phyloP scores from a whole-genome alignment of 2,797 vertebrate genomes.

The Apodemus agrarius region DNA sequence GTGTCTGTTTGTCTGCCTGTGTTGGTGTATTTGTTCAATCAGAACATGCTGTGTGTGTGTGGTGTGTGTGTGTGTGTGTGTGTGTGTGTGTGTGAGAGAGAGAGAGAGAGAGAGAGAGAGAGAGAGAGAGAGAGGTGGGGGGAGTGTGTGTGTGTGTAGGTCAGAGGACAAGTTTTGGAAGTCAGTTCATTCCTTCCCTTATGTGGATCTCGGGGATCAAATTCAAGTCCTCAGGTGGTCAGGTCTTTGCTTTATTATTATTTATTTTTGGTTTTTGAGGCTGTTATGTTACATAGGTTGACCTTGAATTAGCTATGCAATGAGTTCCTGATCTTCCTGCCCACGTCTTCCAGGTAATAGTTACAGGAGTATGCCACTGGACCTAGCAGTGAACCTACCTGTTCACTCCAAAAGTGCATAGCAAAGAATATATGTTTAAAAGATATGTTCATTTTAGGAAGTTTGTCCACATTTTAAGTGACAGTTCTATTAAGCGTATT shows the following conservation, averaged over 20 bases:
- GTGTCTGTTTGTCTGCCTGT: neutral
- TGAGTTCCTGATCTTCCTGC: neutral
- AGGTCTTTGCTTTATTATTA: neutral
- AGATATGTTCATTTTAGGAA: neutral
- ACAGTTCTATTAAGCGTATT: conserved; percentile 13
- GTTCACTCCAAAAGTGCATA: neutral
- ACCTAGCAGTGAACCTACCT: neutral
- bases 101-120: no score
- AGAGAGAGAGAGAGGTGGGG: no score
- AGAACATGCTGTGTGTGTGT: neutral
- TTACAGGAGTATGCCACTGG: neutral
- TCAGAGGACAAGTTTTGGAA: neutral
- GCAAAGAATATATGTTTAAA: neutral
- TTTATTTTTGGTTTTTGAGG: neutral
- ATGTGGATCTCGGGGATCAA: neutral
- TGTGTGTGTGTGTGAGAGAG: neutral
- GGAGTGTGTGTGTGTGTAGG: neutral
- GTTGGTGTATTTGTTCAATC: no score
- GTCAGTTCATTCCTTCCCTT: neutral
- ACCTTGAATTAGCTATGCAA: neutral
- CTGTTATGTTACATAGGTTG: neutral
- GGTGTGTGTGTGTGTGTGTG: neutral
- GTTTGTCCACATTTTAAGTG: conserved; percentile 4
- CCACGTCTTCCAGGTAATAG: neutral
- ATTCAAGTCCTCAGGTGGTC: neutral